Percentiles rank a stretch among this genome's conserved stretches.
Conservation (phyloP, 2,888 invertebrate genomes). For the Tuberolachnus salignus region DNA sequence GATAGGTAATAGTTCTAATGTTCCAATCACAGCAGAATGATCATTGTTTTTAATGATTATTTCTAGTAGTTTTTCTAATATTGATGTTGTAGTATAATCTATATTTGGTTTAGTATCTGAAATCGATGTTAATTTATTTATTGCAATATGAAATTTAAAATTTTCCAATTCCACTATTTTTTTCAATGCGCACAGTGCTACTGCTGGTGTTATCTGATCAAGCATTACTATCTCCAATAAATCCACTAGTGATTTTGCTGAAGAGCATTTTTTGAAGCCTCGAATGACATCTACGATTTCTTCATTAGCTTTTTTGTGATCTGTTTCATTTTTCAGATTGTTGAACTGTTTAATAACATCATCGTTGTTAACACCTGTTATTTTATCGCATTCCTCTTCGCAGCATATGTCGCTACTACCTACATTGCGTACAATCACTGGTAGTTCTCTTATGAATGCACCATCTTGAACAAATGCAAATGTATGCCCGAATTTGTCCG, state of each 20-base stretch:
- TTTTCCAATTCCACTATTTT: slow-evolving; percentile 64
- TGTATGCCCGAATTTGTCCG: slow-evolving; percentile 62
- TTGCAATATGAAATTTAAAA: slow-evolving; percentile 53
- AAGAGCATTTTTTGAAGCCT: slow-evolving; percentile 61
- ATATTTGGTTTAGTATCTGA: slow-evolving; percentile 60
- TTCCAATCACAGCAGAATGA: slow-evolving; percentile 63
- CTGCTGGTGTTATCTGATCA: slow-evolving; percentile 64
- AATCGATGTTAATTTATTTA: slow-evolving; percentile 55
- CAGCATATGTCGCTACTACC: slow-evolving; percentile 52
- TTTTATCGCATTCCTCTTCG: not conserved
- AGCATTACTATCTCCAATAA: slow-evolving; percentile 64
- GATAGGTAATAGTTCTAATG: slow-evolving; percentile 62
- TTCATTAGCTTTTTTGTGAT: slow-evolving; percentile 56
- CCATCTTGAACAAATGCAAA: slow-evolving; percentile 73
- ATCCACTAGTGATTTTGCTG: slow-evolving; percentile 62
- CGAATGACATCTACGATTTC: slow-evolving; percentile 61
- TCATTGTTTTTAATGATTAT: slow-evolving; percentile 64
- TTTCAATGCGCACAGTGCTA: slow-evolving; percentile 64
- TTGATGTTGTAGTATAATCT: slow-evolving; percentile 62
- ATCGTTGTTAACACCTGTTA: slow-evolving; percentile 18
- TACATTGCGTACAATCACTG: slow-evolving; percentile 68
- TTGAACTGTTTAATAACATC: slow-evolving; percentile 38
- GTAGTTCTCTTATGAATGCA: slow-evolving; percentile 72
- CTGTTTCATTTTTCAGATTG: slow-evolving; percentile 42
- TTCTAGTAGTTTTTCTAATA: slow-evolving; percentile 65